phyloP scores from a whole-genome alignment of 2,113 vertebrate genomes.

The Athene cunicularia region DNA sequence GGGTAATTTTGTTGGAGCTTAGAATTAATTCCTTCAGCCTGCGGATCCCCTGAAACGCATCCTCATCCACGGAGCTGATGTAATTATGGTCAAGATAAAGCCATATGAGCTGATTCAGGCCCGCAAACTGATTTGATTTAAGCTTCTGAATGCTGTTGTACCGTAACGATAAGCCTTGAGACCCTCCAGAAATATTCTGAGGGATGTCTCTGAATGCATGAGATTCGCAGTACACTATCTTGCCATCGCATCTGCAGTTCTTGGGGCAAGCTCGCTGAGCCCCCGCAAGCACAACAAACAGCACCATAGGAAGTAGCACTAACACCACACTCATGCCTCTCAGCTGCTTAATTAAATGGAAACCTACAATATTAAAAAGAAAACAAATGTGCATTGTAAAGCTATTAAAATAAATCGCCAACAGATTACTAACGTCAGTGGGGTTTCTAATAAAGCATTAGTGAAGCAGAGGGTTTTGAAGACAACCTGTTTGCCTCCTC shows the following conservation, averaged over 20 bases:
- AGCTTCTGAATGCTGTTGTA: conserved; percentile 97
- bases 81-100: conserved; percentile 98
- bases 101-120: conserved; percentile 95
- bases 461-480: neutral
- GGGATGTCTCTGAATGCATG: conserved; percentile 94
- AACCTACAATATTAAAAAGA: conserved; percentile 72
- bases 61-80: conserved; percentile 88
- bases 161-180: conserved; percentile 93
- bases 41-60: conserved; percentile 92
- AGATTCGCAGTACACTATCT: conserved; percentile 98
- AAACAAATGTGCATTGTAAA: conserved; percentile 60
- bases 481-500: neutral
- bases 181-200: conserved; percentile 91
- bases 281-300: conserved; percentile 78
- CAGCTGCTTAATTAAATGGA: conserved; percentile 74
- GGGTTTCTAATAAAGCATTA: neutral
- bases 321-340: conserved; percentile 84
- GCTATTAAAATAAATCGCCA: neutral
- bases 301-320: conserved; percentile 83
- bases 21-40: conserved; percentile 96
- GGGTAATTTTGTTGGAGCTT: conserved; percentile 94
- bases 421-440: neutral
- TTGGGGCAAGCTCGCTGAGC: conserved; percentile 92
- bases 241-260: conserved; percentile 96
- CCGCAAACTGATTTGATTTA: conserved; percentile 89